These are phyloP conservation scores for Heliconius congener DNA, from an alignment of 1,140 invertebrate genomes.

Conservation along the genomic window DNA sequence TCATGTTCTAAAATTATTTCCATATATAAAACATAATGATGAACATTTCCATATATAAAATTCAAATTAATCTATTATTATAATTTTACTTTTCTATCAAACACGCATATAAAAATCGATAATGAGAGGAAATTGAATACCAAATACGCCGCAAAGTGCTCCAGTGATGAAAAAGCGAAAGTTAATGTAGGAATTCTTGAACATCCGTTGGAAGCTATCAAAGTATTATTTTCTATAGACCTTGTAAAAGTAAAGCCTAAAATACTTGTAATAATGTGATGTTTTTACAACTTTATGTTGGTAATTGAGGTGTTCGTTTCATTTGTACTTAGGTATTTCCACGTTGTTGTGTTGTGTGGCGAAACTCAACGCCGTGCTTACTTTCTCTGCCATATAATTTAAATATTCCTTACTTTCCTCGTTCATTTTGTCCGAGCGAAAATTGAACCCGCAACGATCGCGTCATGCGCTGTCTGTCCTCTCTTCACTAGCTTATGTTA, in stretches of 20 bases:
- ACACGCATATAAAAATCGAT: background rate
- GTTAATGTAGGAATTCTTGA: conserved; percentile 6
- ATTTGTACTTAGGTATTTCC: too few species aligned
- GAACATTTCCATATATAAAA: too few species aligned
- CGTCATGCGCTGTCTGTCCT: too few species aligned
- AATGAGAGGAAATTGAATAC: background rate
- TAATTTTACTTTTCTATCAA: background rate
- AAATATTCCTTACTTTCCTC: too few species aligned
- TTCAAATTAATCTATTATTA: background rate
- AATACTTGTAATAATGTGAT: background rate
- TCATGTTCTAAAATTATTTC: background rate
- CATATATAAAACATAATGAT: background rate
- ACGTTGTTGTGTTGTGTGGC: too few species aligned
- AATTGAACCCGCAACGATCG: too few species aligned
- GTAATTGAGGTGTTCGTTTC: too few species aligned
- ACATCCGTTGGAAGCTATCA: background rate
- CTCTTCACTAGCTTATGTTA: too few species aligned
- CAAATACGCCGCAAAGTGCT: background rate
- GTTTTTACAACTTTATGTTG: background rate
- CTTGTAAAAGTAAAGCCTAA: background rate
- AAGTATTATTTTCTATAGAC: background rate
- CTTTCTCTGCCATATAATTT: too few species aligned
- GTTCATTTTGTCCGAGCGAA: too few species aligned
- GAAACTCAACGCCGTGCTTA: too few species aligned
- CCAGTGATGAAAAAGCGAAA: background rate